Conservation (phyloP, 2,797 vertebrate genomes). For the Varecia variegata region DNA sequence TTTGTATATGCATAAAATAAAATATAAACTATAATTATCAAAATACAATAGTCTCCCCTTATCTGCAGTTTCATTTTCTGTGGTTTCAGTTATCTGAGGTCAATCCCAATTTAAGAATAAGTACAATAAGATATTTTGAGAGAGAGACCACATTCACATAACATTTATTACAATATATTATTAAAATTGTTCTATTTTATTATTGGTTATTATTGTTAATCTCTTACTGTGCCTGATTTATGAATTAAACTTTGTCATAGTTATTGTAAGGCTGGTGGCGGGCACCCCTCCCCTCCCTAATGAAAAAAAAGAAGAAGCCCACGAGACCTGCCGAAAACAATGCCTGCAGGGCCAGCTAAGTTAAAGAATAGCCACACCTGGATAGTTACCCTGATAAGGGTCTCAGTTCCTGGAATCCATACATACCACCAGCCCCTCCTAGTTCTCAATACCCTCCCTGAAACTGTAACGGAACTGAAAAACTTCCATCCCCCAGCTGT, state of each 20-base stretch:
- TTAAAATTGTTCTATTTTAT: neutral
- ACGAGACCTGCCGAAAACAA: too few species aligned
- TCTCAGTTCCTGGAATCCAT: too few species aligned
- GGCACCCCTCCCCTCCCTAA: too few species aligned
- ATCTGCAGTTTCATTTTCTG: neutral
- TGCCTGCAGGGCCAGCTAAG: too few species aligned
- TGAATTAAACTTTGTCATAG: neutral
- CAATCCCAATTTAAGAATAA: neutral
- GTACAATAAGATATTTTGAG: neutral
- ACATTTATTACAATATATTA: neutral
- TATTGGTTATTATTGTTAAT: neutral
- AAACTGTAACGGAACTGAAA: too few species aligned
- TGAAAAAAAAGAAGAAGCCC: too few species aligned
- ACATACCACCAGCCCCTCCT: too few species aligned
- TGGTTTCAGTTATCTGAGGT: neutral
- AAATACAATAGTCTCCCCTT: neutral
- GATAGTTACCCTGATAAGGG: too few species aligned
- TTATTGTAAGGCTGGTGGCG: too few species aligned
- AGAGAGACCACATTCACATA: neutral
- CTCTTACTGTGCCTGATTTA: neutral
- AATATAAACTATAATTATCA: constrained; percentile 5
- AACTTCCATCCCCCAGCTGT: too few species aligned
- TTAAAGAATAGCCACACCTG: too few species aligned
- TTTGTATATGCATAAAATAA: neutral
- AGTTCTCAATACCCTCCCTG: too few species aligned